phyloP scores from a whole-genome alignment of 2,797 vertebrate species.

The Phataginus tricuspis region DNA sequence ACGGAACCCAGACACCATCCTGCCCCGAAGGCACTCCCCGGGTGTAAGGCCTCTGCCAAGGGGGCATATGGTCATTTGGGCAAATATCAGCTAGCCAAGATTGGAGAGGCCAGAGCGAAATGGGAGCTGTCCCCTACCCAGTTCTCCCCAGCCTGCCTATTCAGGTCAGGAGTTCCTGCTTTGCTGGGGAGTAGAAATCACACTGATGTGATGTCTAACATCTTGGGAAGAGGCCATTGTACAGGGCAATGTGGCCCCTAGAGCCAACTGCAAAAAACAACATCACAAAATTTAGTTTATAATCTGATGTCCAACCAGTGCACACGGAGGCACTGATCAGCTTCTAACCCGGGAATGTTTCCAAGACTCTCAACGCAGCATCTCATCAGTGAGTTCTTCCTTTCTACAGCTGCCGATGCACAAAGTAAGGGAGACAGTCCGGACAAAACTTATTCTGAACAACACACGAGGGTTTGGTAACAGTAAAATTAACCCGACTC shows the following conservation, averaged over 20 bases:
- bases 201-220: background rate
- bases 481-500: background rate
- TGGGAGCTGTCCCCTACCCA: fast-evolving
- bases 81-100: fast-evolving
- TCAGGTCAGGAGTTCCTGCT: background rate
- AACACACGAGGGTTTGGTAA: too few relatives aligned
- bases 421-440: background rate
- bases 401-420: background rate
- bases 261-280: background rate
- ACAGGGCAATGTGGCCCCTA: background rate
- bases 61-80: fast-evolving
- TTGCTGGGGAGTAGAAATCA: background rate
- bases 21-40: background rate
- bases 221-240: background rate
- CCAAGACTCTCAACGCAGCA: background rate
- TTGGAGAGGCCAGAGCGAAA: background rate
- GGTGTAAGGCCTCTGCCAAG: background rate
- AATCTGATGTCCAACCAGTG: background rate
- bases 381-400: fast-evolving
- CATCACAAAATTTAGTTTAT: background rate
- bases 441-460: background rate
- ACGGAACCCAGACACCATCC: background rate
- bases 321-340: fast-evolving
- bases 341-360: background rate
- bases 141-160: background rate